phyloP scores from a whole-genome alignment of 1,140 invertebrate species.

The Dreissena rostriformis region DNA sequence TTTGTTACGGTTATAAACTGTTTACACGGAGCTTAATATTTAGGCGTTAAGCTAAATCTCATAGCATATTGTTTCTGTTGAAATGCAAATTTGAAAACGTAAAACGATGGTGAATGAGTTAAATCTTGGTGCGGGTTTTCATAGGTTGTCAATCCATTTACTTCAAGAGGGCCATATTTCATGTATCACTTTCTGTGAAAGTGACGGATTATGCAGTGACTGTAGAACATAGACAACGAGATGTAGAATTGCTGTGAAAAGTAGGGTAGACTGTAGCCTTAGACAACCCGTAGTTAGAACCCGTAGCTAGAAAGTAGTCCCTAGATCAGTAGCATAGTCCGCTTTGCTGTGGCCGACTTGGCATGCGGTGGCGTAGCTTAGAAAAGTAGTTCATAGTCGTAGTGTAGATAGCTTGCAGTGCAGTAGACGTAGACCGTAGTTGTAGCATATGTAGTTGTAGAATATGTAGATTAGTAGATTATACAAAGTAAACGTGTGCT shows the following conservation, averaged over 20 bases:
- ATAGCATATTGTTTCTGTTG: too few relatives aligned
- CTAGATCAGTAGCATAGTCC: background rate
- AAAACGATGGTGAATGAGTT: too few relatives aligned
- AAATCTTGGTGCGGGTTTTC: too few relatives aligned
- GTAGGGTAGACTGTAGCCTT: background rate
- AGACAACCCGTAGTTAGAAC: background rate
- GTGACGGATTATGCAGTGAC: constrained; percentile 26
- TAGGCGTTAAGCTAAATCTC: too few relatives aligned
- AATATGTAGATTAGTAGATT: background rate
- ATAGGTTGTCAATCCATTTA: too few relatives aligned
- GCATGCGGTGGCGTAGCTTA: too few relatives aligned
- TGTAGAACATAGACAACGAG: constrained; percentile 27
- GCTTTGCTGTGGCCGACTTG: too few relatives aligned
- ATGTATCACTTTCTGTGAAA: too few relatives aligned
- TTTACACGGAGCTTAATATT: too few relatives aligned
- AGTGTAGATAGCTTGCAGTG: background rate
- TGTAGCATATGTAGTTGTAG: constrained; percentile 22
- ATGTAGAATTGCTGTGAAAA: constrained; percentile 10
- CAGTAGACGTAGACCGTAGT: background rate
- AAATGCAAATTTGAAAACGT: too few relatives aligned
- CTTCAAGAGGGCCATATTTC: too few relatives aligned
- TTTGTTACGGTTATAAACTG: too few relatives aligned
- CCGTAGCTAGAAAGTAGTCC: background rate
- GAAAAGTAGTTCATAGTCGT: background rate
- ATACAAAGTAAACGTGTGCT: background rate